Conservation (phyloP, 2,797 vertebrate genomes). For the Choloepus didactylus region DNA sequence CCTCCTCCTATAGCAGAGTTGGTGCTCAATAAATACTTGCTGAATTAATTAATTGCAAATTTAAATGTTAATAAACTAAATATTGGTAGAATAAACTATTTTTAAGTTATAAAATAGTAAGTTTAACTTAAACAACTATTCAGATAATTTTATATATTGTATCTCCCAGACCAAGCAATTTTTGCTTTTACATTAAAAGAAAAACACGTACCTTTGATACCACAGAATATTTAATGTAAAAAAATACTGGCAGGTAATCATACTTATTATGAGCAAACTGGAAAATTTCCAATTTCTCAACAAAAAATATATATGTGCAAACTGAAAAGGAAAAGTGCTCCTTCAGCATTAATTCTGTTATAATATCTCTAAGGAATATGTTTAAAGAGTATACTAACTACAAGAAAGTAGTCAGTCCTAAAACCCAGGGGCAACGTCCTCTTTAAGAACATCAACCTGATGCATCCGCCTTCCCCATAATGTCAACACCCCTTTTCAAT, state of each 20-base stretch:
- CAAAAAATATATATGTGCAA: not conserved
- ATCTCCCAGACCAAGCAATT: not conserved
- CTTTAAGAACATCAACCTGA: no score
- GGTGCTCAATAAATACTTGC: not conserved
- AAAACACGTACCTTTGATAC: not conserved
- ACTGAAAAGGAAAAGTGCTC: not conserved
- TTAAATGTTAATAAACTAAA: constrained; percentile 5
- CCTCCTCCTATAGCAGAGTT: not conserved
- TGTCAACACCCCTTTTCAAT: no score
- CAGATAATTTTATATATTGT: not conserved
- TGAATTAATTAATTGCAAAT: not conserved
- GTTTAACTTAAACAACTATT: constrained; percentile 25
- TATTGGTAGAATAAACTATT: not conserved
- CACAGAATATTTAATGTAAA: not conserved
- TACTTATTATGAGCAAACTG: not conserved
- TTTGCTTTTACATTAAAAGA: not conserved
- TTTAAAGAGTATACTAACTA: not conserved
- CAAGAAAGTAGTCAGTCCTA: not conserved
- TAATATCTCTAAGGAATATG: not conserved
- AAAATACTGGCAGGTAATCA: not conserved
- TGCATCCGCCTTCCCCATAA: no score
- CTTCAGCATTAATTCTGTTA: not conserved
- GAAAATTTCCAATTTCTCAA: not conserved
- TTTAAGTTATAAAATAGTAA: not conserved
- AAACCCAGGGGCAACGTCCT: no score